These are phyloP conservation scores for Chloebia gouldiae DNA, from an alignment of 2,113 vertebrate species.

Conservation along the genomic window DNA sequence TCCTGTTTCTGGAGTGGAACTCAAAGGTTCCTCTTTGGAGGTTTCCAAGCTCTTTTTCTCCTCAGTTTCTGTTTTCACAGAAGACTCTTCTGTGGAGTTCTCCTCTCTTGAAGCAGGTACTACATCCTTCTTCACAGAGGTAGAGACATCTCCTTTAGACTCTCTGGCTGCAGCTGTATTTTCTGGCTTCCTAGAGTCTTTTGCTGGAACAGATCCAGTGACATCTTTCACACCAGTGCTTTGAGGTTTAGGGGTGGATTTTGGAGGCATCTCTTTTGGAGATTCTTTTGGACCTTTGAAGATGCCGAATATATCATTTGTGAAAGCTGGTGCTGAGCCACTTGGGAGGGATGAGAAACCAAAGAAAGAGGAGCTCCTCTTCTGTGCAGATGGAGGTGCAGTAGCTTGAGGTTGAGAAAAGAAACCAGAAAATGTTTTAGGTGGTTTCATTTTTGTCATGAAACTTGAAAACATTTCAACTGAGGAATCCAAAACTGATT, in stretches of 20 bases:
- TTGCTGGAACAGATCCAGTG: not conserved
- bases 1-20: not conserved
- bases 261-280: slow-evolving; percentile 42
- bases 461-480: slow-evolving; percentile 86
- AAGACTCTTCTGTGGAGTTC: not conserved
- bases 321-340: slow-evolving; percentile 72
- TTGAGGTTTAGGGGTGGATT: slow-evolving; percentile 26
- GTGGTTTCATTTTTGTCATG: slow-evolving; percentile 85
- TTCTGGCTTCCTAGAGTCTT: not conserved
- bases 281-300: slow-evolving; percentile 77
- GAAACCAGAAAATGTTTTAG: slow-evolving; percentile 80
- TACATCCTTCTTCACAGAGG: not conserved
- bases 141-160: not conserved
- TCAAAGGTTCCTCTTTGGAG: not conserved
- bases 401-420: slow-evolving; percentile 80
- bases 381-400: slow-evolving; percentile 68
- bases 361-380: slow-evolving; percentile 80
- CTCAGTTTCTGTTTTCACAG: not conserved
- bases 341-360: slow-evolving; percentile 72
- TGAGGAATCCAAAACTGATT: slow-evolving; percentile 75
- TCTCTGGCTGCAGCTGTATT: not conserved
- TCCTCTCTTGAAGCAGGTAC: not conserved
- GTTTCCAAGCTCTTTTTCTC: not conserved
- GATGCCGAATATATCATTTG: slow-evolving; percentile 82
- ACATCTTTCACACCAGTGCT: not conserved